A percentile compares a stretch with the other conserved stretches of the same genome.
phyloP scores from a whole-genome alignment of 2,888 invertebrate genomes.

The Noctua comes region DNA sequence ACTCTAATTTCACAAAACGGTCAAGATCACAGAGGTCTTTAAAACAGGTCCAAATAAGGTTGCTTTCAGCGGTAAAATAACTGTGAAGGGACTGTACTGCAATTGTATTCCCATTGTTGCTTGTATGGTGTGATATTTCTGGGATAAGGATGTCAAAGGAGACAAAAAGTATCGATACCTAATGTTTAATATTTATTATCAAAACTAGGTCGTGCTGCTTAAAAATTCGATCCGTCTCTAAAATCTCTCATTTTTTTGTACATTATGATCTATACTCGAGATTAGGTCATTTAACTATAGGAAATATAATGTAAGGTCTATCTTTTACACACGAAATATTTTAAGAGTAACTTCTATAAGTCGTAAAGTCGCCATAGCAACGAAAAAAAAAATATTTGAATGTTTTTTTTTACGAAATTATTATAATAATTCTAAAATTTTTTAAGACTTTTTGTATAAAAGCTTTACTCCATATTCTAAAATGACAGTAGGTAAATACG shows the following conservation, averaged over 20 bases:
- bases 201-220: neutral
- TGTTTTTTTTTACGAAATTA: too few species aligned
- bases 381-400: too few species aligned
- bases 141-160: neutral
- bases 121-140: neutral
- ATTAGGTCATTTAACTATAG: neutral
- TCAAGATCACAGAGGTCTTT: neutral
- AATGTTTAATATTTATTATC: neutral
- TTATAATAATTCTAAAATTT: too few species aligned
- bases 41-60: too few species aligned
- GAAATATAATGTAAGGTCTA: neutral
- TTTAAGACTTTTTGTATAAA: too few species aligned
- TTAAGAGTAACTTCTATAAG: too few species aligned
- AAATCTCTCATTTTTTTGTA: neutral
- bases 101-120: neutral
- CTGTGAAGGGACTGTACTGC: neutral
- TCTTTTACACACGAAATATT: too few species aligned
- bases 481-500: too few species aligned
- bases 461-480: too few species aligned
- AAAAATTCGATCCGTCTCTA: neutral
- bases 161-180: neutral
- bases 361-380: too few species aligned
- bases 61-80: neutral
- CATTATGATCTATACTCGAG: neutral
- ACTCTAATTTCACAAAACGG: neutral